phyloP scores from a whole-genome alignment of 2,888 invertebrate genomes.

The Caenorhabditis angaria region DNA sequence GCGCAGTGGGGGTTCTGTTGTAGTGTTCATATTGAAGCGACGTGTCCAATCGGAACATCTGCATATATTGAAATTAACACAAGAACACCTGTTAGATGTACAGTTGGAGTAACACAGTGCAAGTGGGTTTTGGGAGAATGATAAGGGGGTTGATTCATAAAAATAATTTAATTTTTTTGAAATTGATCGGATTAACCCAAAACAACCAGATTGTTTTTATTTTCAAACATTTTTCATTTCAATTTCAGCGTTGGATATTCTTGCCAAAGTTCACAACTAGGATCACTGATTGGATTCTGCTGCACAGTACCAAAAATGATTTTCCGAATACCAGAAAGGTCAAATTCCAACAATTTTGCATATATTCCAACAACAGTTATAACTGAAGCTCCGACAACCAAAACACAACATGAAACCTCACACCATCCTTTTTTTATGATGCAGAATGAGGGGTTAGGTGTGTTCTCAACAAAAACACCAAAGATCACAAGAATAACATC shows the following conservation, averaged over 20 bases:
- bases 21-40: slow-evolving; percentile 44
- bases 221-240: too few relatives aligned
- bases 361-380: neutral
- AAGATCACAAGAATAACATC: slow-evolving; percentile 41
- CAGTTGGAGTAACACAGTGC: slow-evolving; percentile 53
- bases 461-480: slow-evolving; percentile 22
- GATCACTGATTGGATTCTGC: slow-evolving; percentile 51
- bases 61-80: slow-evolving; percentile 35
- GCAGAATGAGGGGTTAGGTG: slow-evolving; percentile 38
- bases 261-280: slow-evolving; percentile 41
- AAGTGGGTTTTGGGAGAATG: too few relatives aligned
- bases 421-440: too few relatives aligned
- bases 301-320: slow-evolving; percentile 43
- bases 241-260: slow-evolving; percentile 46
- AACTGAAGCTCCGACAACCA: neutral
- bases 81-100: slow-evolving; percentile 43
- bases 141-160: too few relatives aligned
- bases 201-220: neutral
- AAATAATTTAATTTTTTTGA: neutral
- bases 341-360: neutral
- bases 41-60: slow-evolving; percentile 39
- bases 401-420: neutral
- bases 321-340: slow-evolving; percentile 9
- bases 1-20: slow-evolving; percentile 55
- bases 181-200: neutral